Conservation (phyloP, 2,797 vertebrate species). For the Urophycis tenuis region DNA sequence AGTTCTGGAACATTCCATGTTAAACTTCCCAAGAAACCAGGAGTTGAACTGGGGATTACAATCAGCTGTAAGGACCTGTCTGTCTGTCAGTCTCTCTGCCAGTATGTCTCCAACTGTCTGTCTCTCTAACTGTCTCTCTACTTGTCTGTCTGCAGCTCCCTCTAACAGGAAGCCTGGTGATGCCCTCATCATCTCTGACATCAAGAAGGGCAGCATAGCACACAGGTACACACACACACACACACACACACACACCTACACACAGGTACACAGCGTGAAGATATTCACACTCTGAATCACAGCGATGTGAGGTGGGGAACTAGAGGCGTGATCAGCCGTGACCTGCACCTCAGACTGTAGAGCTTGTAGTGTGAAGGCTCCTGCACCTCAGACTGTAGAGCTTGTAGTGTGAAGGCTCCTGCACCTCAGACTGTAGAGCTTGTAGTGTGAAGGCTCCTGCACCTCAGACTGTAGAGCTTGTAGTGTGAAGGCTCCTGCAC, state of each 20-base stretch:
- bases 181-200: slow-evolving; percentile 96
- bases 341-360: too few relatives aligned
- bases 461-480: too few relatives aligned
- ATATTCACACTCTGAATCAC: too few relatives aligned
- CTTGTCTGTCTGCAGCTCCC: slow-evolving; percentile 73
- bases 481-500: too few relatives aligned
- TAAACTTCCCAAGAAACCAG: slow-evolving; percentile 96
- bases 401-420: too few relatives aligned
- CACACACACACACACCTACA: not conserved
- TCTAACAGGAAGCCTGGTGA: slow-evolving; percentile 94
- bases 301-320: too few relatives aligned
- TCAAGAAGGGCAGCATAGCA: slow-evolving; percentile 97
- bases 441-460: too few relatives aligned
- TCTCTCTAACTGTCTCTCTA: not conserved
- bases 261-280: too few relatives aligned
- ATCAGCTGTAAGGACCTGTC: slow-evolving; percentile 86
- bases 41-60: slow-evolving; percentile 95
- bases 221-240: slow-evolving; percentile 77
- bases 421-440: too few relatives aligned
- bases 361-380: too few relatives aligned
- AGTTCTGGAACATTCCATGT: slow-evolving; percentile 98
- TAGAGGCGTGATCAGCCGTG: too few relatives aligned
- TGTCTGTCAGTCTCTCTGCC: not conserved
- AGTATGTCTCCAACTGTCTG: not conserved
- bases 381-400: too few relatives aligned